Evolutionary conservation across 2,797 vertebrate genomes (phyloP).

Genomic region (Rhinophrynus dorsalis): DNA sequence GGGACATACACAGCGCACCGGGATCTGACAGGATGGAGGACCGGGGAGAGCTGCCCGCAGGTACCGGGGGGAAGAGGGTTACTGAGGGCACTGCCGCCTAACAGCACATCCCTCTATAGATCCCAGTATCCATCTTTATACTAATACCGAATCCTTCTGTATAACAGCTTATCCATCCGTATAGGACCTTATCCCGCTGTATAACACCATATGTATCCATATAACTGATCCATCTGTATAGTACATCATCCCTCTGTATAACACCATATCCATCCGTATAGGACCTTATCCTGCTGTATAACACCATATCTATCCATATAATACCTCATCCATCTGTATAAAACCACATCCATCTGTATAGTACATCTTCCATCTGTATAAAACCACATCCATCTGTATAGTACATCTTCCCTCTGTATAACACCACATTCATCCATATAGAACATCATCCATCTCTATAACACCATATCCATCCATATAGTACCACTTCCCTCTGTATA

Average conservation of each 20-base stretch:
- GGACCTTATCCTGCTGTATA: background rate
- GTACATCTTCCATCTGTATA: too few relatives aligned
- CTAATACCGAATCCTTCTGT: background rate
- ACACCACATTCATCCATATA: too few relatives aligned
- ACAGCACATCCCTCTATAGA: too few relatives aligned
- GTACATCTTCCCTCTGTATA: too few relatives aligned
- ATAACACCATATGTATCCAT: too few relatives aligned
- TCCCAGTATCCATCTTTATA: background rate
- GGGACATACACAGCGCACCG: conserved; percentile 45
- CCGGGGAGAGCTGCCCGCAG: conserved; percentile 44
- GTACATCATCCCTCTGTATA: background rate
- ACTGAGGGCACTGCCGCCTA: too few relatives aligned
- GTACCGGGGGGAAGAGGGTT: conserved; percentile 11
- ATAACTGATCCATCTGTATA: background rate
- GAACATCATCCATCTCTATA: background rate
- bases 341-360: background rate
- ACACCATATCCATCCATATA: too few relatives aligned
- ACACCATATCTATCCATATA: background rate
- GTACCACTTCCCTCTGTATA: background rate
- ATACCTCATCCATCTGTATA: background rate
- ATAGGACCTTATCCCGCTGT: background rate
- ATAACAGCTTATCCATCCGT: too few relatives aligned
- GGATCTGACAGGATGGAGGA: conserved; percentile 33
- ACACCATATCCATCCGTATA: too few relatives aligned
- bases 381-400: too few relatives aligned